Evolutionary conservation across 37 sponge, comb jelly and placozoan genomes (phyloP).

Genomic region (Ianthella basta): DNA sequence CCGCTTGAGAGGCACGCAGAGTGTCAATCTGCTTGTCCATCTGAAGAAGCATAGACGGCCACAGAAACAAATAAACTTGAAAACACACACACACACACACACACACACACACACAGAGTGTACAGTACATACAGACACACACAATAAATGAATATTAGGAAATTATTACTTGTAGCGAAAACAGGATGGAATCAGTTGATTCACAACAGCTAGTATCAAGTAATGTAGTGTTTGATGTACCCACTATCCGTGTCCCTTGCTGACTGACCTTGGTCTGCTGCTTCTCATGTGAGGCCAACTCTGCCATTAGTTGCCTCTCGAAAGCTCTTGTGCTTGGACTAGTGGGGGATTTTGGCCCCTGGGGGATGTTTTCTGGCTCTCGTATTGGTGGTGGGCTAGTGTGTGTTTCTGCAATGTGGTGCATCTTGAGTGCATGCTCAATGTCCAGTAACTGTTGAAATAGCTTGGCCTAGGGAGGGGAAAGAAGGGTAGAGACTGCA

Average conservation of each 20-base stretch:
- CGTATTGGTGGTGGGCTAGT: neutral
- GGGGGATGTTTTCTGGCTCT: neutral
- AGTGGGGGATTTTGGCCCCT: slow-evolving; percentile 28
- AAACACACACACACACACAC: neutral
- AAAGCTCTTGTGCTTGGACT: neutral
- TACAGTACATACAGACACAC: neutral
- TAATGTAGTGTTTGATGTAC: no score
- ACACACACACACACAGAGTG: neutral
- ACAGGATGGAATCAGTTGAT: no score
- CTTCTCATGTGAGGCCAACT: slow-evolving; percentile 27
- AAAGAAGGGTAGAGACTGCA: neutral
- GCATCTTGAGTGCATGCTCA: slow-evolving; percentile 7
- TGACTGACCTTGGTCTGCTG: slow-evolving; percentile 43
- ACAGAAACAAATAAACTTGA: no score
- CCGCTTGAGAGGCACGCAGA: slow-evolving; percentile 59
- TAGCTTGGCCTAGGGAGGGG: slow-evolving; percentile 41
- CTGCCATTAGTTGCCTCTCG: slow-evolving; percentile 31
- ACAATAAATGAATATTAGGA: neutral
- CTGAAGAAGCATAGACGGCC: slow-evolving; percentile 15
- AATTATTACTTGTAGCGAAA: no score
- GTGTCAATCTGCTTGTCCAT: slow-evolving; percentile 59
- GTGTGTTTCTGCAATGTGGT: neutral
- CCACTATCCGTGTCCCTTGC: no score
- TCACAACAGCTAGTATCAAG: no score
- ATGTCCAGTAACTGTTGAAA: slow-evolving; percentile 52